Conservation (phyloP, 2,797 vertebrate species). For the Spondyliosoma cantharus region DNA sequence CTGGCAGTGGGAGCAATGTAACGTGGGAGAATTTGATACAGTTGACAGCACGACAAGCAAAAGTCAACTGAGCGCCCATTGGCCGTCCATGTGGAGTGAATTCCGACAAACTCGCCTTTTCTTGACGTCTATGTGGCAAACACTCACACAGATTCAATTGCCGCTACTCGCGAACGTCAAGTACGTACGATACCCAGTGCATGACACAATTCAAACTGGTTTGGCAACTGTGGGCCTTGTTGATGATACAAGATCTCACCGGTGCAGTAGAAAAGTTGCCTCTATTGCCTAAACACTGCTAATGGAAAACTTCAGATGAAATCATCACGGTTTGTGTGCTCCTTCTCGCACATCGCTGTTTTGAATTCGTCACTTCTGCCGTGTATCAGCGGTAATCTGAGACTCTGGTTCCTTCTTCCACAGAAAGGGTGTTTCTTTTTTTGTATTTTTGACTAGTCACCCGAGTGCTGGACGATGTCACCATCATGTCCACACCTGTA, state of each 20-base stretch:
- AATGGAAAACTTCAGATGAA: slow-evolving; percentile 22
- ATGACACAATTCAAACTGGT: slow-evolving; percentile 40
- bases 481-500: neutral
- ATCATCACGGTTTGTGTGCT: neutral
- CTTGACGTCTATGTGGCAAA: neutral
- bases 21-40: slow-evolving; percentile 55
- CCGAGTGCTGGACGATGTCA: slow-evolving; percentile 19
- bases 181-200: neutral
- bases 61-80: slow-evolving; percentile 8
- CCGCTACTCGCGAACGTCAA: neutral
- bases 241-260: slow-evolving; percentile 29
- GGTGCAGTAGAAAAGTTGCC: slow-evolving; percentile 4
- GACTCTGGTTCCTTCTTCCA: neutral
- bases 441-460: slow-evolving; percentile 4
- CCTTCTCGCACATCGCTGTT: neutral
- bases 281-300: slow-evolving; percentile 58
- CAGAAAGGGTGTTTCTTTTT: neutral
- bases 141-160: neutral
- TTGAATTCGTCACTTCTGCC: neutral
- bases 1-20: slow-evolving; percentile 39
- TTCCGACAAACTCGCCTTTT: slow-evolving; percentile 10
- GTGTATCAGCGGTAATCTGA: slow-evolving; percentile 1
- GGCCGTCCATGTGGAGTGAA: neutral
- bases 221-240: slow-evolving; percentile 18
- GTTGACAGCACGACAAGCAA: slow-evolving; percentile 34